These are phyloP conservation scores for Holcopasites calliopsidis DNA, from an alignment of 1,140 invertebrate genomes.

Conservation along the genomic window DNA sequence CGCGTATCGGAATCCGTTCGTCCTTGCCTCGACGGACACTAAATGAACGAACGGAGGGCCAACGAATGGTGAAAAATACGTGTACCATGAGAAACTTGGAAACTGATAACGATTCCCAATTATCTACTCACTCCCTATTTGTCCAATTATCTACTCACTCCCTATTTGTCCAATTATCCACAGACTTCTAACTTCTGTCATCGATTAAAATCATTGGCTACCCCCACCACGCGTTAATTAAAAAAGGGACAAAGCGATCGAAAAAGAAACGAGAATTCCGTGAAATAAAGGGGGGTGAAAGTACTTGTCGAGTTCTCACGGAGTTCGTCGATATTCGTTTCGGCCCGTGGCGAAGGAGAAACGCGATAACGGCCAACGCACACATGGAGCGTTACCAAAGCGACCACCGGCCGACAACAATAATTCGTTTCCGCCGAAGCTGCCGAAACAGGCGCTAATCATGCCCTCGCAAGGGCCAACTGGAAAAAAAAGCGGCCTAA, in stretches of 20 bases:
- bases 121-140: no score
- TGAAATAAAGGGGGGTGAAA: background rate
- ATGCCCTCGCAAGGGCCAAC: constrained; percentile 44
- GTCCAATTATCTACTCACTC: no score
- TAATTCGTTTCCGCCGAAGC: constrained; percentile 62
- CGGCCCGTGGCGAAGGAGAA: constrained; percentile 21
- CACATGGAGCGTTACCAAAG: constrained; percentile 66
- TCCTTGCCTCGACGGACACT: background rate
- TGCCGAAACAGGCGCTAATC: constrained; percentile 63
- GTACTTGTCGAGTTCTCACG: constrained; percentile 10
- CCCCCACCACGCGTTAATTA: constrained; percentile 51
- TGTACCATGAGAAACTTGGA: no score
- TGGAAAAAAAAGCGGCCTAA: constrained; percentile 55
- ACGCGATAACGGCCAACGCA: constrained; percentile 17
- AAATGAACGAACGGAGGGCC: background rate
- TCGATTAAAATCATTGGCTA: no score
- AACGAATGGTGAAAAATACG: background rate
- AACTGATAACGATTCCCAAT: no score
- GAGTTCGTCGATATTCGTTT: constrained; percentile 12
- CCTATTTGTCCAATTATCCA: no score
- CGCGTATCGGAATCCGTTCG: background rate
- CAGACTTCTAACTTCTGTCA: no score
- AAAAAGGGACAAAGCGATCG: constrained; percentile 1
- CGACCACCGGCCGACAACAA: constrained; percentile 66
- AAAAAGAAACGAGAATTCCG: no score